Base-by-base conservation (phyloP, 2,797 vertebrate genomes). In the Pseudochromis fuscus region DNA sequence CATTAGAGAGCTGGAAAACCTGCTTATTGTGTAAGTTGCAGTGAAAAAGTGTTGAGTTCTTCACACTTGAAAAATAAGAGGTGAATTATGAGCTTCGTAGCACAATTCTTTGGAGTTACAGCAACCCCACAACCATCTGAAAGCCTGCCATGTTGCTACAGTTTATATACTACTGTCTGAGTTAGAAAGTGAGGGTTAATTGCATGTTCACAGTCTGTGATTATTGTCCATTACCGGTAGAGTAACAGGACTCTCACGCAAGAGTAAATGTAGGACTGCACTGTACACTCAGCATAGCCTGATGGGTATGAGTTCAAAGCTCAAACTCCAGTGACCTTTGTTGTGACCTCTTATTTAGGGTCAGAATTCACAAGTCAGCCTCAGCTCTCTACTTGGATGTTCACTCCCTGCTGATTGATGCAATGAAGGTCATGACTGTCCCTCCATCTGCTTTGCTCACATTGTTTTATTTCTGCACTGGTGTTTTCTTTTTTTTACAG, bases 321-420 rank as follows among this genome's bases (percentile, higher is more conserved):
- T 45, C 52, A 60, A 30, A 63, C 53, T 70, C 42, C 27, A 77
- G 72, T 75, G 67, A 60, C 72, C 56, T 82, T 57, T 35, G n/a
- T 28, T n/a, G 28, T 73, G 64, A 79, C 64, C 72, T 73, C 50
- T 73, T 59, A 70, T 44, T 50, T 71, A 66, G 70, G 59, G 61
- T 67, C 72, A 72, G 38, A 75, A 82, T 44, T 87, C 77, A 75
- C 7, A 57, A 64, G 52, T 82, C 59, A 44, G 7, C 16, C 30
- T 23, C n/a, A 23, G 55, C 64, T 58, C 28, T 63, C 55, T 18
- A 10, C 19, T 28, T 72, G 21, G 16, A 64, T 45, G 44, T 24
- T 50, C n/a, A n/a, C 8, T 19, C 69, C 24, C 50, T 7, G 11
- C 48, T 72, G 67, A 79, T 30, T 67, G 24, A 67, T 65, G 45